Percentiles rank a stretch among this genome's conserved stretches.
Evolutionary conservation across 2,888 invertebrate species (phyloP).

Genomic region (Mesoligia furuncula): DNA sequence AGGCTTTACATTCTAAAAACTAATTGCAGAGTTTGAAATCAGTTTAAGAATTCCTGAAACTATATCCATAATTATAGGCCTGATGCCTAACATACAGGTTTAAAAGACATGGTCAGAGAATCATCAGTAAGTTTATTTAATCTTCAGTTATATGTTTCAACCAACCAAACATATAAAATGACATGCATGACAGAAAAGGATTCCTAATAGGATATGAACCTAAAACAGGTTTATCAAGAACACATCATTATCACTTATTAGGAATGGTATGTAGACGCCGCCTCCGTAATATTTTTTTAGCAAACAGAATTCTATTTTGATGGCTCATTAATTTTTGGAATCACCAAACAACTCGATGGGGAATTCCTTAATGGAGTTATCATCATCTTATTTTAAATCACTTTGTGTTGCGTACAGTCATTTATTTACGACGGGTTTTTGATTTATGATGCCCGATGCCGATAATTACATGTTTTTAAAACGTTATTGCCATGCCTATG

Average conservation of each 20-base stretch:
- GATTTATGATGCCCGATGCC: conserved; percentile 59
- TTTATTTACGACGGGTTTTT: conserved; percentile 57
- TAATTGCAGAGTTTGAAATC: background rate
- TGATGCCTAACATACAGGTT: background rate
- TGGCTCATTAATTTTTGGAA: conserved; percentile 45
- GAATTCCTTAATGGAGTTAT: conserved; percentile 56
- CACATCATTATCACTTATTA: conserved; percentile 52
- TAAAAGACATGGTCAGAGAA: background rate
- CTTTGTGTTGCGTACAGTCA: conserved; percentile 58
- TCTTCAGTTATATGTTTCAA: conserved; percentile 5
- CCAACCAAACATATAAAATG: conserved; percentile 7
- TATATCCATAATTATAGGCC: background rate
- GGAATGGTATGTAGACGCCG: conserved; percentile 63
- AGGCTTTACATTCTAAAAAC: background rate
- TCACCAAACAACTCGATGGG: conserved; percentile 31
- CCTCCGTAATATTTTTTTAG: conserved; percentile 52
- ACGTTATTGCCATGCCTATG: conserved; percentile 72
- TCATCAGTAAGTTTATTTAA: background rate
- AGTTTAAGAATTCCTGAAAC: background rate
- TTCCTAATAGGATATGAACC: conserved; percentile 31
- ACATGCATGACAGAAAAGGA: conserved; percentile 23
- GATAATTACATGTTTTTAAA: conserved; percentile 67
- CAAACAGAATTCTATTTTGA: conserved; percentile 30
- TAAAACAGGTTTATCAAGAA: conserved; percentile 48
- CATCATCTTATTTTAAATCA: conserved; percentile 63